Evolutionary conservation across 1,140 invertebrate genomes (phyloP).

Genomic region (Drosophila tani): DNA sequence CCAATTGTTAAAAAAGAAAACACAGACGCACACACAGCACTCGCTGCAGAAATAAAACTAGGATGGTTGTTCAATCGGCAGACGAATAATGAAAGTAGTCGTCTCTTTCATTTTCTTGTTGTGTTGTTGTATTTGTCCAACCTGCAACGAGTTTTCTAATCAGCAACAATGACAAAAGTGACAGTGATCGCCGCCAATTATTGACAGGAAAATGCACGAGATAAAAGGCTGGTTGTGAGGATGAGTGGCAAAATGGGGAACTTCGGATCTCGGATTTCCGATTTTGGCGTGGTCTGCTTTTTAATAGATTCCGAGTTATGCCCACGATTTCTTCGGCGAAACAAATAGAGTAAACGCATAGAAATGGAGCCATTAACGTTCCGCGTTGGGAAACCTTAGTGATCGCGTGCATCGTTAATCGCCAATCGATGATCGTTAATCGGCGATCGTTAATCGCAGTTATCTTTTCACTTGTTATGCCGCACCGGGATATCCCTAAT

Average conservation of each 20-base stretch:
- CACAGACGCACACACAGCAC: constrained; percentile 1
- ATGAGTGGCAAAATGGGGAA: constrained; percentile 2
- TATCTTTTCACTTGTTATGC: constrained; percentile 47
- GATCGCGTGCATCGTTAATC: constrained; percentile 13
- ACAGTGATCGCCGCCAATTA: constrained; percentile 7
- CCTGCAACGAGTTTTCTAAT: constrained; percentile 57
- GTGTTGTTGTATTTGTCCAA: constrained; percentile 4
- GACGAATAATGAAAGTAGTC: constrained; percentile 68
- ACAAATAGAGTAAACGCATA: neutral
- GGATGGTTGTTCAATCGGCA: constrained; percentile 58
- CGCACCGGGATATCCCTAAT: constrained; percentile 41
- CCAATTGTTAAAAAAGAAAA: constrained; percentile 45
- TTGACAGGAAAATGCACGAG: constrained; percentile 15
- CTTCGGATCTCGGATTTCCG: neutral
- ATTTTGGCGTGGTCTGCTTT: constrained; percentile 28
- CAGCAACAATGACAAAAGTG: constrained; percentile 22
- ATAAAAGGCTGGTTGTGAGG: constrained; percentile 2
- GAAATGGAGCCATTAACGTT: constrained; percentile 2
- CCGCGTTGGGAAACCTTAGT: constrained; percentile 17
- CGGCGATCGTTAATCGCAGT: constrained; percentile 22
- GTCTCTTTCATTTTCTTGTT: constrained; percentile 1
- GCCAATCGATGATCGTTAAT: neutral
- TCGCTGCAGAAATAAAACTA: constrained; percentile 2
- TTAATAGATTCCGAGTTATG: constrained; percentile 21
- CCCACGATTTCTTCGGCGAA: constrained; percentile 32